Evolutionary conservation across 2,888 invertebrate genomes (phyloP).

Genomic region (Aphrophora alni): DNA sequence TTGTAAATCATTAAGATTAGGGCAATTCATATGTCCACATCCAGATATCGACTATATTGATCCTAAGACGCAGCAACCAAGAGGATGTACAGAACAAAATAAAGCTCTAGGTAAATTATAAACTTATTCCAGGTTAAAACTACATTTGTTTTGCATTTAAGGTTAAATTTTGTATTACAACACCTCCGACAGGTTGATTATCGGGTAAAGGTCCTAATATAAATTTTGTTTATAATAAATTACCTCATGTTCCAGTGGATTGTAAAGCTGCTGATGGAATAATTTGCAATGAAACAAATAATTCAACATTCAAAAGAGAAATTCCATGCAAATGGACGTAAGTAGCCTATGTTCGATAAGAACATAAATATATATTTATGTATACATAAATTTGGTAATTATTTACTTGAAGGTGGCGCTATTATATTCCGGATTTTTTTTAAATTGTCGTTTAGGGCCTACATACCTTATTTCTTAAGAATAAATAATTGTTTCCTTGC

Average conservation of each 20-base stretch:
- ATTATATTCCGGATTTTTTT: too few relatives aligned
- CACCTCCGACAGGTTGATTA: too few relatives aligned
- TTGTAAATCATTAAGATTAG: conserved; percentile 75
- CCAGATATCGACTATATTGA: conserved; percentile 78
- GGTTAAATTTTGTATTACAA: too few relatives aligned
- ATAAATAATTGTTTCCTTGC: too few relatives aligned
- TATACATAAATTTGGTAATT: too few relatives aligned
- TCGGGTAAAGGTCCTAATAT: too few relatives aligned
- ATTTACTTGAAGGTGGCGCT: too few relatives aligned
- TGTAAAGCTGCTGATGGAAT: conserved; percentile 86
- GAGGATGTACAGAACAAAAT: conserved; percentile 79
- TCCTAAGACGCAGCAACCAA: conserved; percentile 85
- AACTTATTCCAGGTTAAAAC: neutral
- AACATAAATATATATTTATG: too few relatives aligned
- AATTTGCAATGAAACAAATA: conserved; percentile 79
- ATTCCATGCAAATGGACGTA: conserved; percentile 95
- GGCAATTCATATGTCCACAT: conserved; percentile 85
- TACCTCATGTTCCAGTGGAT: conserved; percentile 64
- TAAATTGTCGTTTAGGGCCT: too few relatives aligned
- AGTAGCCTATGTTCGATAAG: conserved; percentile 65
- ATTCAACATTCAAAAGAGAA: conserved; percentile 79
- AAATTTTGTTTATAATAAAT: too few relatives aligned
- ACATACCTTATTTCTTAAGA: too few relatives aligned
- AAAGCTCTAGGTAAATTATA: conserved; percentile 72
- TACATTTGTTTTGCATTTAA: too few relatives aligned